Evolutionary conservation across 2,113 vertebrate species (phyloP).

Genomic region (Rynchops niger): DNA sequence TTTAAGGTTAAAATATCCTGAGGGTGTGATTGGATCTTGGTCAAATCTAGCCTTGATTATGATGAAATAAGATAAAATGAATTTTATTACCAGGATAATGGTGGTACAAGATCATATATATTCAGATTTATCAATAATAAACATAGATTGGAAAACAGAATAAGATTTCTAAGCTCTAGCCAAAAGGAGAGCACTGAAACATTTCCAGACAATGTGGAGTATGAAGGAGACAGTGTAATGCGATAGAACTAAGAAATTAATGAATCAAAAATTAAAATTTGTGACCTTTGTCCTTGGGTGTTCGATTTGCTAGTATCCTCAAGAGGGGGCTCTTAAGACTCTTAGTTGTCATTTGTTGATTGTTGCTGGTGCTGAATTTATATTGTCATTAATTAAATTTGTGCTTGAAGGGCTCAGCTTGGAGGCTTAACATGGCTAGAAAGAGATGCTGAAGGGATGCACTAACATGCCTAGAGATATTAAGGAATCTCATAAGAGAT

Average conservation of each 20-base stretch:
- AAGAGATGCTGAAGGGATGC: slow-evolving; percentile 2
- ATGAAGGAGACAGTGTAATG: neutral
- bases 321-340: neutral
- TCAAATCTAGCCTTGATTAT: neutral
- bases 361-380: slow-evolving; percentile 18
- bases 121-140: neutral
- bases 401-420: slow-evolving; percentile 1
- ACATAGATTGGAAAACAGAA: neutral
- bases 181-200: neutral
- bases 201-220: neutral
- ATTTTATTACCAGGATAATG: neutral
- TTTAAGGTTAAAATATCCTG: neutral
- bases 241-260: neutral
- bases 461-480: neutral
- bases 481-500: neutral
- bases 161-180: neutral
- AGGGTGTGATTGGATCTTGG: neutral
- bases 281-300: neutral
- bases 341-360: neutral
- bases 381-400: slow-evolving; percentile 21
- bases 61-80: neutral
- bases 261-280: neutral
- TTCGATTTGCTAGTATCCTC: neutral
- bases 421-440: neutral
- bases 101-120: neutral